These are phyloP conservation scores for Lasioglossum lativentre DNA, from an alignment of 2,888 invertebrate genomes.

Conservation along the genomic window DNA sequence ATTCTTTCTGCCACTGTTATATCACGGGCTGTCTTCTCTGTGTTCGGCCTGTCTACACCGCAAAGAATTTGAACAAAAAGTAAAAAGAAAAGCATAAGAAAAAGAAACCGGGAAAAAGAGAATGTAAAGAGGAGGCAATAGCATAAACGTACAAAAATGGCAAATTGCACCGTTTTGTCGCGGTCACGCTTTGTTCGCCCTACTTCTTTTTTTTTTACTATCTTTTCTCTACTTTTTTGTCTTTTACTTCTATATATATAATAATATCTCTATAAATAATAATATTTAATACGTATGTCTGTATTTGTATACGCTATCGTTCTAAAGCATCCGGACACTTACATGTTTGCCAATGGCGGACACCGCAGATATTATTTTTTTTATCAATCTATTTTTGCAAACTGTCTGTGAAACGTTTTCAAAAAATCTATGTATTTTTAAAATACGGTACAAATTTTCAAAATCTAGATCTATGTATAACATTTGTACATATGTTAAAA, in stretches of 20 bases:
- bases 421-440: neutral
- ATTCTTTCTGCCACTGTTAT: conserved; percentile 33
- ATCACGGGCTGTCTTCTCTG: conserved; percentile 15
- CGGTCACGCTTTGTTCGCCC: conserved; percentile 50
- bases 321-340: neutral
- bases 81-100: neutral
- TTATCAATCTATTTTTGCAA: neutral
- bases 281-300: conserved; percentile 6
- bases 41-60: conserved; percentile 2
- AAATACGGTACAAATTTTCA: neutral
- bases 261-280: neutral
- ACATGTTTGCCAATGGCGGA: neutral
- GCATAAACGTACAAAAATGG: neutral
- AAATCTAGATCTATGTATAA: neutral
- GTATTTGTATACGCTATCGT: conserved; percentile 16
- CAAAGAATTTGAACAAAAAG: neutral
- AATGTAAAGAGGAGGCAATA: neutral
- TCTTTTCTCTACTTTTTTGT: conserved; percentile 19
- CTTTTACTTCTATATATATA: neutral
- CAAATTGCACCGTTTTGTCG: conserved; percentile 23
- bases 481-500: neutral
- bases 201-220: conserved; percentile 26
- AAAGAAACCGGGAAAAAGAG: neutral
- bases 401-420: neutral
- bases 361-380: neutral